A percentile compares a stretch with the other conserved stretches of the same genome.
phyloP scores from a whole-genome alignment of 2,797 vertebrate species.

The Natrix natrix region DNA sequence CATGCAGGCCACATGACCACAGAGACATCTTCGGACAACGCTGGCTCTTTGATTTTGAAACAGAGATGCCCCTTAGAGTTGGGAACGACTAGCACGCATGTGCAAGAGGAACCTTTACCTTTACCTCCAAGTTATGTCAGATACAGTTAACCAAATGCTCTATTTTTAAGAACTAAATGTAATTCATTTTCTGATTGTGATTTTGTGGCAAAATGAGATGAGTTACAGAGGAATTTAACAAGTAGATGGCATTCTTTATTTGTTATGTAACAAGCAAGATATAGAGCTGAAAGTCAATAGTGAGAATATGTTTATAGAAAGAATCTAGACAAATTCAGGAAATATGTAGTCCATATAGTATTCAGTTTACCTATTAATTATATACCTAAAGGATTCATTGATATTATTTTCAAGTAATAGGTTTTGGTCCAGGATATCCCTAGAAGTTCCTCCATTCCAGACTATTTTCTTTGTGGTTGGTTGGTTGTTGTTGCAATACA shows the following conservation, averaged over 20 bases:
- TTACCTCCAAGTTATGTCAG: not conserved
- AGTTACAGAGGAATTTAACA: not conserved
- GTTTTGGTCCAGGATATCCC: not conserved
- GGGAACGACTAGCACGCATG: no score
- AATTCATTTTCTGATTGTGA: not conserved
- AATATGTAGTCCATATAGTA: not conserved
- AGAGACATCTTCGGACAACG: no score
- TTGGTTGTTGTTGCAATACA: no score
- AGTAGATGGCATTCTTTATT: not conserved
- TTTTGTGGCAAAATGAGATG: not conserved
- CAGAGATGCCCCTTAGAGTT: no score
- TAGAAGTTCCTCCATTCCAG: not conserved
- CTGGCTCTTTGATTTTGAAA: no score
- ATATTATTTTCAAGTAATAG: not conserved
- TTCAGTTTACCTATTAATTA: not conserved
- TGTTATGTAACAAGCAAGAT: not conserved
- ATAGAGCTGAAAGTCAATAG: not conserved
- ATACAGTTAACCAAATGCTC: not conserved
- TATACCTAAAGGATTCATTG: not conserved
- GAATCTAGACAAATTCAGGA: not conserved
- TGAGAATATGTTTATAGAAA: not conserved
- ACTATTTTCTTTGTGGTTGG: not conserved
- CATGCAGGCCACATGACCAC: no score
- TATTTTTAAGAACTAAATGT: not conserved
- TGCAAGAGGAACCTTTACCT: no score